A percentile compares a stretch with the other conserved stretches of the same genome.
Conservation (phyloP, 2,888 invertebrate species). For the Amiota communis region DNA sequence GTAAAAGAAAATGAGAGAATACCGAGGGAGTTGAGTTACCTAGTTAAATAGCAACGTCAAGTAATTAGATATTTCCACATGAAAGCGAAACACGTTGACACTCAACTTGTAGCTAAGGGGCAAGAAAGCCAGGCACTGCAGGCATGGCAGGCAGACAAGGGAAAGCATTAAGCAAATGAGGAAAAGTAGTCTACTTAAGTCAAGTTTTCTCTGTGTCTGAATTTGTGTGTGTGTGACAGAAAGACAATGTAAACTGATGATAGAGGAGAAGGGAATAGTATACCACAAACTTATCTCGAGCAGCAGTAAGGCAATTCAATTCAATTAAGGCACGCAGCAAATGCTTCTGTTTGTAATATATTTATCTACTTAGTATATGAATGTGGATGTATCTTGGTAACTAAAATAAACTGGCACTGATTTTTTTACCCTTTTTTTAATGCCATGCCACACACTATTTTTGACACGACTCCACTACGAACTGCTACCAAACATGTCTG, state of each 20-base stretch:
- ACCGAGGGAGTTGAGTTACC: neutral
- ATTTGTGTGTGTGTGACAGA: too few species aligned
- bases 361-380: neutral
- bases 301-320: constrained; percentile 40
- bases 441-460: too few species aligned
- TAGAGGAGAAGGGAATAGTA: neutral
- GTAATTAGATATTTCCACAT: constrained; percentile 24
- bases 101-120: neutral
- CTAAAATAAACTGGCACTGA: constrained; percentile 4
- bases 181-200: constrained; percentile 12
- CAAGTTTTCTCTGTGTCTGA: neutral
- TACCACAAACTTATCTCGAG: constrained; percentile 34
- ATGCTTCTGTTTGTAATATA: neutral
- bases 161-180: neutral
- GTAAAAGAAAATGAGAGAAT: neutral
- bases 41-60: constrained; percentile 20
- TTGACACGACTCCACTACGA: too few species aligned
- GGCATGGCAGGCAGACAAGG: too few species aligned
- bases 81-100: constrained; percentile 10
- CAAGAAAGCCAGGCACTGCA: too few species aligned
- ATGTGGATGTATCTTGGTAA: too few species aligned
- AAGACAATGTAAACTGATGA: neutral
- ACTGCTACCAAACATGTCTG: neutral
- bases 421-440: neutral
- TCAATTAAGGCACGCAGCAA: constrained; percentile 38